Evolutionary conservation across 1,140 invertebrate species (phyloP).

Genomic region (Mizuhopecten yessoensis): DNA sequence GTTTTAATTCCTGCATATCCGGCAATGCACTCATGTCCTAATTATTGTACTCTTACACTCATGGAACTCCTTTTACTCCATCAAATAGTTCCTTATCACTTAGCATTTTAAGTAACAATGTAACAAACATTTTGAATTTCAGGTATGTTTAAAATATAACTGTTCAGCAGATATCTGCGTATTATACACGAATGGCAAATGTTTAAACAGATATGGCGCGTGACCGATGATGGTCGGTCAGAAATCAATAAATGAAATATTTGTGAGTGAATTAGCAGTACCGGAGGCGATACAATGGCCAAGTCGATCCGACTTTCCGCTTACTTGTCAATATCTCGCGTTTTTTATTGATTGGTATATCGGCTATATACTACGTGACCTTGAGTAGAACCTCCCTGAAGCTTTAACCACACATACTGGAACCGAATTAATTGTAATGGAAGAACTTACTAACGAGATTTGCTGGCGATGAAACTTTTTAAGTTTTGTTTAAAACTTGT

Average conservation of each 20-base stretch:
- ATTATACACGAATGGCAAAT: not conserved
- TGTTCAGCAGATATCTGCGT: not conserved
- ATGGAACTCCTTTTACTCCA: no score
- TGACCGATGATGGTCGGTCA: not conserved
- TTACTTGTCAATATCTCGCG: not conserved
- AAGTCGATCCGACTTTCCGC: not conserved
- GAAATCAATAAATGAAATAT: not conserved
- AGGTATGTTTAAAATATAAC: not conserved
- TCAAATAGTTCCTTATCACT: not conserved
- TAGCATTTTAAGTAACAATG: not conserved
- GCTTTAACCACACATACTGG: no score
- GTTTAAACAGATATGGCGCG: not conserved
- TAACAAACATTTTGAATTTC: not conserved
- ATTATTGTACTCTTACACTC: constrained; percentile 28
- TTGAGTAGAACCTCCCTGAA: no score
- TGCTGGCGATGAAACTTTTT: no score
- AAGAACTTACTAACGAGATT: no score
- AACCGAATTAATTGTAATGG: no score
- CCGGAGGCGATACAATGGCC: not conserved
- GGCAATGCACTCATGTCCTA: not conserved
- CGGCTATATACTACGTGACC: not conserved
- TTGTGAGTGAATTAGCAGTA: not conserved
- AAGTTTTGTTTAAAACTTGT: no score
- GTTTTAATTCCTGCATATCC: constrained; percentile 27
- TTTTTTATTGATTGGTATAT: constrained; percentile 28